Evolutionary conservation across 2,888 invertebrate species (phyloP), one percentile per base, ranked within the genome.

Genomic region (Drosophila nigricruria): DNA sequence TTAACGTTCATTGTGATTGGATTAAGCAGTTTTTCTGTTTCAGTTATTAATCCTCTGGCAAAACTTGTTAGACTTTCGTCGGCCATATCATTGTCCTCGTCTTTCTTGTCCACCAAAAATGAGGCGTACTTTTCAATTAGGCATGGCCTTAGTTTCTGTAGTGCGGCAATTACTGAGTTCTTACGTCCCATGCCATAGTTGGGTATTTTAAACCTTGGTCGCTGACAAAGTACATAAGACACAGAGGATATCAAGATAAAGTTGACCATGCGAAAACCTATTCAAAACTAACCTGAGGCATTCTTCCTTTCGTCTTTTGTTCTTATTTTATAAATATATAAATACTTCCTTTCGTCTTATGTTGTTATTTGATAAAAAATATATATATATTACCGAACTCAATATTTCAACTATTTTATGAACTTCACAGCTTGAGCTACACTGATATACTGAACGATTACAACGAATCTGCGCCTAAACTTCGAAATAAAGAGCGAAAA

Each of bases 131-230:
- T 57, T 2, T 50, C 43, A 25, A 43, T 20, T 16, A 72, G 40
- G 20, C 32, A 53, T 9, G 72, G 71, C 5, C 53, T 72, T 2
- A 56, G 30, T 30, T 47, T 71, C 14, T 60, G 65, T 5, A 66
- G 23, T 9, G 60, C 18, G 1, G 50, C 45, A 9, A 53, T 30
- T 5, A 72, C n/a, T 4, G 52, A 53, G 12, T 16, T 50, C 32
- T 47, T 71, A 18, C 60, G 56, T 1, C 45, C 50, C 45, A 66
- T 25, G 16, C 56, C 65, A 18, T 65, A 52, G 18, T 36, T 50
- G 40, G 34, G 52, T 20, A 72, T n/a, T 34, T 52, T 52, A 25
- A 65, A 42, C 42, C 25, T 65, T 1, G 59, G 54, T 42, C 56
- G 56, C 72, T 71, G 42, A 8, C 36, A 16, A 12, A 10, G 43